Evolutionary conservation across 2,888 invertebrate genomes (phyloP), one percentile per base, ranked within the genome.

Genomic region (Platycheirus albimanus): DNA sequence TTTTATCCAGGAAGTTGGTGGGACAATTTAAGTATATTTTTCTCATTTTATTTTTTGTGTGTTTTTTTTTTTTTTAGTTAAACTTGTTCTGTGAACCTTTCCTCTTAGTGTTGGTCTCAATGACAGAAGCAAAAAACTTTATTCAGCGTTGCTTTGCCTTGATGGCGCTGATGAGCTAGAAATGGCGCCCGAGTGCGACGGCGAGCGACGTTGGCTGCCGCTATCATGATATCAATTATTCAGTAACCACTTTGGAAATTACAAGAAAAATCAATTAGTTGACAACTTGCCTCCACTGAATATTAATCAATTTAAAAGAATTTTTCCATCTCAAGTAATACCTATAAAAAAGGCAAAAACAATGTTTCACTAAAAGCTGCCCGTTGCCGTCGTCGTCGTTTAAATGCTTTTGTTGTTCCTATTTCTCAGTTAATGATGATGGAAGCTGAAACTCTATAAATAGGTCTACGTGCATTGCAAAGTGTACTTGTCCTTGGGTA

Each of bases 261-360:
- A 84, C 84, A 84, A 79, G 84, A 75, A 84, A 84, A 79, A 84
- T 84, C 84, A 84, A 84, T 84, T 84, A 84, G 84, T 79, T 79
- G 84, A 84, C 84, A 84, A 84, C 70, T 84, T 79, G 79, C 79
- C 66, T 75, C 71, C 71, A 36, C 49, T 79, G 79, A 75, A 79
- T 84, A 79, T 79, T 79, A 84, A 84, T 84, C 79, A 75, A 70
- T 67, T 81, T 71, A 61, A 54, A 54, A 33, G 33, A 61, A 45
- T 52, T 54, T 38, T 67, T 61, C n/a, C 33, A 17, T 43, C 41
- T 41, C 15, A 41, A 24, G 5, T 4, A 24, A 24, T 24, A 24
- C 24, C n/a, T n/a, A n/a, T n/a, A n/a, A n/a, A n/a, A n/a, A n/a
- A n/a, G n/a, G n/a, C n/a, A n/a, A n/a, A n/a, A n/a, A n/a, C n/a